Evolutionary conservation across 2,888 invertebrate species (phyloP).

Genomic region (Pristionchus japonicus): DNA sequence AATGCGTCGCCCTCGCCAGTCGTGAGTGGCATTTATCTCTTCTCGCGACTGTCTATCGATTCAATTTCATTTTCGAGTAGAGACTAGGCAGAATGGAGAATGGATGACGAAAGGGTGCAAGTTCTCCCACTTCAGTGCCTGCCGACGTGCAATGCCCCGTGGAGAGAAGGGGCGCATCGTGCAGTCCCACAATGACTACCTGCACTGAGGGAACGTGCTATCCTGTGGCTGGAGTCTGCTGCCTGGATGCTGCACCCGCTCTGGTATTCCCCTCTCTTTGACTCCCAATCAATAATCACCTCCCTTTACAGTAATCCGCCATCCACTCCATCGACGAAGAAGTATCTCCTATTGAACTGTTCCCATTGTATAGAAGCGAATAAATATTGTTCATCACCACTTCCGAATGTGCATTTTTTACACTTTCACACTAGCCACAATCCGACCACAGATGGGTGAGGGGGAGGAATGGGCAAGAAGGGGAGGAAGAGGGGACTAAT

Average conservation of each 20-base stretch:
- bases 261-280: background rate
- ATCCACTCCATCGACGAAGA: background rate
- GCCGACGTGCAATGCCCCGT: background rate
- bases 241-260: background rate
- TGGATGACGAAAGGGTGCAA: too few relatives aligned
- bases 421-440: background rate
- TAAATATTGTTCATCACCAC: background rate
- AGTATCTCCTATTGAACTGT: background rate
- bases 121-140: background rate
- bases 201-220: conserved; percentile 3
- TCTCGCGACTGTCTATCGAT: background rate
- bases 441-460: background rate
- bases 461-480: background rate
- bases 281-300: background rate
- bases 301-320: background rate
- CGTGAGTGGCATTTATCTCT: background rate
- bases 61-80: too few relatives aligned
- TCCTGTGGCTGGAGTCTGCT: conserved; percentile 3
- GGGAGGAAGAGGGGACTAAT: background rate
- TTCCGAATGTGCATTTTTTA: background rate
- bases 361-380: background rate
- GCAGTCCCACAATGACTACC: background rate
- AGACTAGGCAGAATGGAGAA: too few relatives aligned
- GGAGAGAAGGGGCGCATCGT: background rate
- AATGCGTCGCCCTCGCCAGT: background rate